A percentile compares a stretch with the other conserved stretches of the same genome.
Conservation (phyloP, 2,888 invertebrate species). For the Apotomis betuletana region DNA sequence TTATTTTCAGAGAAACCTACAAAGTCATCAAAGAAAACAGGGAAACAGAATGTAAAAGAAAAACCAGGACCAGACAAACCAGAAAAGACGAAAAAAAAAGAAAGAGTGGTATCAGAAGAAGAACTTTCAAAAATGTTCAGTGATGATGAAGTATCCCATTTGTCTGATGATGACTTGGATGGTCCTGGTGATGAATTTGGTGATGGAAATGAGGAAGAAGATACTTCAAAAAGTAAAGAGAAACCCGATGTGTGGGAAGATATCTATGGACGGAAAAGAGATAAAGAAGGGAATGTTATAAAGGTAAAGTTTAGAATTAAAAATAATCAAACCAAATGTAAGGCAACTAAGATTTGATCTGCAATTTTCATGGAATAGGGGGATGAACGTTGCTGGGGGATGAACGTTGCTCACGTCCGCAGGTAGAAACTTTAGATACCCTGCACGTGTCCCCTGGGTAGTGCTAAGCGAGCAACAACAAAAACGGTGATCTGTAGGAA, state of each 20-base stretch:
- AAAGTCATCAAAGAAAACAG: slow-evolving; percentile 44
- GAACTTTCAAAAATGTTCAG: slow-evolving; percentile 71
- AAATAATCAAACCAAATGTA: background rate
- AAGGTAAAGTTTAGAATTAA: slow-evolving; percentile 76
- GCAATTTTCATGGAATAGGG: too few species aligned
- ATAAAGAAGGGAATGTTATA: slow-evolving; percentile 91
- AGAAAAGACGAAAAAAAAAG: slow-evolving; percentile 46
- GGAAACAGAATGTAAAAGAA: slow-evolving; percentile 42
- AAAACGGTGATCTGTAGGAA: too few species aligned
- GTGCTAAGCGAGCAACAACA: too few species aligned
- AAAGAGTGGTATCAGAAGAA: slow-evolving; percentile 62
- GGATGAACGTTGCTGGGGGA: too few species aligned
- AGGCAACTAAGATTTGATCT: too few species aligned
- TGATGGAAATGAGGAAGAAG: slow-evolving; percentile 46
- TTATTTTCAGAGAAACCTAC: slow-evolving; percentile 55
- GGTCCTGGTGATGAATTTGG: slow-evolving; percentile 53
- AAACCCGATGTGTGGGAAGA: slow-evolving; percentile 89
- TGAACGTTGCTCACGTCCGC: too few species aligned
- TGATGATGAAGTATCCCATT: slow-evolving; percentile 77
- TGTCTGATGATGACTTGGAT: slow-evolving; percentile 61
- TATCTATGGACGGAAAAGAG: slow-evolving; percentile 95
- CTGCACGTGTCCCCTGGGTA: too few species aligned
- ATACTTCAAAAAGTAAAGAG: slow-evolving; percentile 54
- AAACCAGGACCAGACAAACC: slow-evolving; percentile 13
- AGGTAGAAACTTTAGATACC: too few species aligned